A percentile compares a stretch with the other conserved stretches of the same genome.
These are phyloP conservation scores for Arothron firmamentum DNA, from an alignment of 2,113 vertebrate species.

Conservation along the genomic window DNA sequence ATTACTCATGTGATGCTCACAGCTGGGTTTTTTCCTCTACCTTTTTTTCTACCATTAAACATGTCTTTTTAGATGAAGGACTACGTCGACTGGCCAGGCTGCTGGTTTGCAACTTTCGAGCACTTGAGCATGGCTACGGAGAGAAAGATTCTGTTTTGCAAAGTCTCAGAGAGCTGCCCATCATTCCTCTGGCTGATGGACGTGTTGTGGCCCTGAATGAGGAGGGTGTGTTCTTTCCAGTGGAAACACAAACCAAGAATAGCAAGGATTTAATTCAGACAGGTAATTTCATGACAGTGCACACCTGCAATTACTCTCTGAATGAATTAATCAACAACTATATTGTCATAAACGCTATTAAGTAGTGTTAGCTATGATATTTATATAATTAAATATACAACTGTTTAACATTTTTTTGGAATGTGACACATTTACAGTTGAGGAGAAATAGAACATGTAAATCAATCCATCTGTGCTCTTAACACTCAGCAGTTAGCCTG, in stretches of 20 bases:
- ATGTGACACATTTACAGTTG: neutral
- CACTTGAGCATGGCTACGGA: conserved; percentile 73
- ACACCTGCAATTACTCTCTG: neutral
- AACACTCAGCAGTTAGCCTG: neutral
- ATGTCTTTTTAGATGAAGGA: conserved; percentile 46
- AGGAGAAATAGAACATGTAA: conserved; percentile 19
- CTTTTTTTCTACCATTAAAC: neutral
- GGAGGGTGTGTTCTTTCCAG: conserved; percentile 74
- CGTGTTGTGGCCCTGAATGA: conserved; percentile 66
- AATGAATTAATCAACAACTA: too few species aligned
- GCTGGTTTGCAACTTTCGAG: conserved; percentile 77
- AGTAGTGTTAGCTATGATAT: too few species aligned
- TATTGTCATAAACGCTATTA: too few species aligned
- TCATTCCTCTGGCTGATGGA: conserved; percentile 77
- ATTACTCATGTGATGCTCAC: neutral
- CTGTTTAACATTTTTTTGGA: neutral
- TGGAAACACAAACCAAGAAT: conserved; percentile 56
- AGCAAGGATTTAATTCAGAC: conserved; percentile 38
- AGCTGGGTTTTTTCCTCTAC: neutral
- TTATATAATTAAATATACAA: too few species aligned
- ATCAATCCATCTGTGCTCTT: conserved; percentile 20
- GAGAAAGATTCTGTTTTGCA: conserved; percentile 65
- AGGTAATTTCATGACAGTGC: conserved; percentile 48
- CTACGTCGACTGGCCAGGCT: conserved; percentile 71
- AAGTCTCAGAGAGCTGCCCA: conserved; percentile 68